These are phyloP conservation scores for Karalla daura DNA, from an alignment of 2,797 vertebrate species.

Conservation along the genomic window DNA sequence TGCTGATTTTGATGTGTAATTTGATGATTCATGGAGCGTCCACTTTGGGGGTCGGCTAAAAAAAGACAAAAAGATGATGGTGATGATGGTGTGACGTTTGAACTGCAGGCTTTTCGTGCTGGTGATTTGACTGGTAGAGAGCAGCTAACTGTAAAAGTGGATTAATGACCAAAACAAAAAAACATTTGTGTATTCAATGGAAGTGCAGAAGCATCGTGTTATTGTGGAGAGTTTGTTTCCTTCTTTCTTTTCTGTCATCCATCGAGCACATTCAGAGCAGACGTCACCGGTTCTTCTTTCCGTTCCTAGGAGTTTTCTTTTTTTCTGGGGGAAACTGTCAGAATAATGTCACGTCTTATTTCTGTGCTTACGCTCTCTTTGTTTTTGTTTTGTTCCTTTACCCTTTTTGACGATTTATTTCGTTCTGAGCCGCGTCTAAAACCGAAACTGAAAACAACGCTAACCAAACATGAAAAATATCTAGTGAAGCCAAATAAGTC, in stretches of 20 bases:
- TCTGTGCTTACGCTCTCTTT: no score
- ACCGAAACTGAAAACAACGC: constrained; percentile 90
- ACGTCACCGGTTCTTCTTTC: constrained; percentile 71
- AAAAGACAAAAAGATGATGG: no score
- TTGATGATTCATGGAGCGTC: constrained; percentile 84
- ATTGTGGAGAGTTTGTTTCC: constrained; percentile 83
- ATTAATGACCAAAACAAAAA: constrained; percentile 98
- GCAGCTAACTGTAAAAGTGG: constrained; percentile 91
- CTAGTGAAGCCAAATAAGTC: constrained; percentile 99
- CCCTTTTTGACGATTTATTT: constrained; percentile 42
- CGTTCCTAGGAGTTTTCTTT: constrained; percentile 76
- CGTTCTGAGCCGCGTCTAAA: constrained; percentile 89
- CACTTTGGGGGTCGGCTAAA: constrained; percentile 88
- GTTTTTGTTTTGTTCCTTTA: no score
- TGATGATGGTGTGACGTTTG: constrained; percentile 55
- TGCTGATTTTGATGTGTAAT: constrained; percentile 89
- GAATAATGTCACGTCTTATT: constrained; percentile 89
- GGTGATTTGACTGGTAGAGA: constrained; percentile 84
- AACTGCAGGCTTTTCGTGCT: constrained; percentile 63
- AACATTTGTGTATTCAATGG: constrained; percentile 93
- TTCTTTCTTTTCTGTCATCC: constrained; percentile 62
- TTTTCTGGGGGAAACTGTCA: constrained; percentile 91
- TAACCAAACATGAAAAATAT: constrained; percentile 99
- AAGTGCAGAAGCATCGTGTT: constrained; percentile 95
- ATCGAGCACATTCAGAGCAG: constrained; percentile 81